These are phyloP conservation scores for Gryllus bimaculatus DNA, from an alignment of 1,140 invertebrate genomes.

Conservation along the genomic window DNA sequence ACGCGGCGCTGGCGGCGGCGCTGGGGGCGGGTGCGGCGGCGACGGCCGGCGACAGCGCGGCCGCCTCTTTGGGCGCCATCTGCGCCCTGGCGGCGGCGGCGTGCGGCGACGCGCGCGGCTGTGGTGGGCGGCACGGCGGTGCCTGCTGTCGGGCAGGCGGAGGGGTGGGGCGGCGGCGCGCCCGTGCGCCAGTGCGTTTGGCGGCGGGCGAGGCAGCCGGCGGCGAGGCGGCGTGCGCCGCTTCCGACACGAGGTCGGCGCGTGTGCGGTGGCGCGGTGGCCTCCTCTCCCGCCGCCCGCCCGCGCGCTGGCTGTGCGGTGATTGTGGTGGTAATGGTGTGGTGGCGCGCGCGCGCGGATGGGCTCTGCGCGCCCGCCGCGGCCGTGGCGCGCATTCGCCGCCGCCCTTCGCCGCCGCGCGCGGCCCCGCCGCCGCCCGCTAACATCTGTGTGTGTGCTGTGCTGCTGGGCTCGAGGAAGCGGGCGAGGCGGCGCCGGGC, in stretches of 20 bases:
- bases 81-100: not conserved
- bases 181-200: not conserved
- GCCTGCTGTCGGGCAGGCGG: too few species aligned
- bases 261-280: not conserved
- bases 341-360: conserved; percentile 13
- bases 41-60: too few species aligned
- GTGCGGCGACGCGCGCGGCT: not conserved
- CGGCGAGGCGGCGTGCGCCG: conserved; percentile 28
- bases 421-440: conserved; percentile 13
- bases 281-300: not conserved
- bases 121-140: not conserved
- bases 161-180: too few species aligned
- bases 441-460: conserved; percentile 24
- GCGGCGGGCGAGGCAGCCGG: conserved; percentile 28
- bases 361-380: conserved; percentile 20
- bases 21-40: too few species aligned
- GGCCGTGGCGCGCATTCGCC: conserved; percentile 20
- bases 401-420: conserved; percentile 15
- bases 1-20: not conserved
- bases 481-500: conserved; percentile 18
- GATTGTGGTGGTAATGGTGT: conserved; percentile 14
- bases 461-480: conserved; percentile 38
- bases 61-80: not conserved
- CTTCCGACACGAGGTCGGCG: conserved; percentile 20
- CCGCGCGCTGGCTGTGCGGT: not conserved